A percentile compares a stretch with the other conserved stretches of the same genome.
Conservation (phyloP, 2,797 vertebrate genomes). For the Sciurus carolinensis region DNA sequence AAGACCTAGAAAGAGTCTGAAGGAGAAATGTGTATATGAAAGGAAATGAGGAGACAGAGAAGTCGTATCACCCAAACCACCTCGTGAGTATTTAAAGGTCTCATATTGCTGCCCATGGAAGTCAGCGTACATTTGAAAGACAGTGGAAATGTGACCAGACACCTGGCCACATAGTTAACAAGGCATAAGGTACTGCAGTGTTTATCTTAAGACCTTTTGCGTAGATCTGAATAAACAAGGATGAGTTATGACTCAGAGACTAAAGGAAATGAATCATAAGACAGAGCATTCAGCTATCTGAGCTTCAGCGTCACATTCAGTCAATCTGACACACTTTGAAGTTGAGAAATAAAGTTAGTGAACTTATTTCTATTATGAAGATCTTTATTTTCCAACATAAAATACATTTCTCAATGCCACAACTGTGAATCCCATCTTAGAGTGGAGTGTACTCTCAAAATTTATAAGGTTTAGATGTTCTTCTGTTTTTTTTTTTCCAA, state of each 20-base stretch:
- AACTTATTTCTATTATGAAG: constrained; percentile 68
- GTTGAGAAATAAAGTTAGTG: constrained; percentile 54
- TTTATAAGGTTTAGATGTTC: constrained; percentile 28
- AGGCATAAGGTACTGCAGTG: constrained; percentile 56
- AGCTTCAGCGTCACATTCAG: constrained; percentile 70
- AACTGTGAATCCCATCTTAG: background rate
- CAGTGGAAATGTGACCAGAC: background rate
- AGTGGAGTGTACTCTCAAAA: constrained; percentile 33
- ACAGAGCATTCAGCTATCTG: constrained; percentile 47
- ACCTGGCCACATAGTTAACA: constrained; percentile 40
- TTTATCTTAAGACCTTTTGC: constrained; percentile 73
- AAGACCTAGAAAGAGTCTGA: background rate
- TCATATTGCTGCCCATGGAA: background rate
- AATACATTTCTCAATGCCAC: constrained; percentile 26
- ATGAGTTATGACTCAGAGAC: constrained; percentile 83
- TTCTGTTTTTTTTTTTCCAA: background rate
- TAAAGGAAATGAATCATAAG: constrained; percentile 87
- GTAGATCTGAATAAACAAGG: constrained; percentile 67
- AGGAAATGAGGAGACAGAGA: constrained; percentile 55
- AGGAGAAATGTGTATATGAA: constrained; percentile 20
- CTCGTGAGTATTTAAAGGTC: constrained; percentile 18
- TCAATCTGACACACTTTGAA: constrained; percentile 72
- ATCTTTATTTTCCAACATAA: constrained; percentile 49
- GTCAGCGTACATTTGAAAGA: background rate
- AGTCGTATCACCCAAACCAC: background rate